phyloP scores from a whole-genome alignment of 2,113 vertebrate species.

The Microcebus tavaratra region DNA sequence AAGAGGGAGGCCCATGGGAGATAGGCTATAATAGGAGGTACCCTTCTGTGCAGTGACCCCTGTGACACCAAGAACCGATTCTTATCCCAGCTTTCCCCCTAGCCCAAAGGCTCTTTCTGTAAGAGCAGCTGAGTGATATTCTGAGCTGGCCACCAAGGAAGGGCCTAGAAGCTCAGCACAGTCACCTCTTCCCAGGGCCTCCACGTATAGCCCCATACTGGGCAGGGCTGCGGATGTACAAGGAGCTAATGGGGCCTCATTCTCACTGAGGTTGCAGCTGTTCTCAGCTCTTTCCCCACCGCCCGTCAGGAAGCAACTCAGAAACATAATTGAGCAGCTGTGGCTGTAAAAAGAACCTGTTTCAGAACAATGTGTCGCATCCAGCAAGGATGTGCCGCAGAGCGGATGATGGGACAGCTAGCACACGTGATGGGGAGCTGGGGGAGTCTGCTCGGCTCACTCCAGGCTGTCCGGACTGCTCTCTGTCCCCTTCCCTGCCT shows the following conservation, averaged over 20 bases:
- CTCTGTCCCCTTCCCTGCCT: background rate
- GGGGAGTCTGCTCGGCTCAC: background rate
- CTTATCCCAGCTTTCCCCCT: background rate
- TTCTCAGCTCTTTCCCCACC: conserved; percentile 53
- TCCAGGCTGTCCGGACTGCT: background rate
- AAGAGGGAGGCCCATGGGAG: background rate
- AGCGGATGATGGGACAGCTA: background rate
- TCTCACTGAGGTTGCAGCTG: conserved; percentile 69
- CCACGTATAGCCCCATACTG: background rate
- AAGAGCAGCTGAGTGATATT: background rate
- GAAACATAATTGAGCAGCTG: conserved; percentile 78
- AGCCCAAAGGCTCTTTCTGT: background rate
- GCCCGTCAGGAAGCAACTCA: conserved; percentile 56
- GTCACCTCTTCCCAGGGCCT: background rate
- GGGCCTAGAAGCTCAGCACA: background rate
- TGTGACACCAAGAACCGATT: background rate
- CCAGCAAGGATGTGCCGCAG: background rate
- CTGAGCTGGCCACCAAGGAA: background rate
- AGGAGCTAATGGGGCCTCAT: background rate
- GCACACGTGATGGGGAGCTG: background rate
- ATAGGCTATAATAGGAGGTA: background rate
- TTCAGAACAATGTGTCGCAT: background rate
- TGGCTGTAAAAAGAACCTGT: conserved; percentile 63
- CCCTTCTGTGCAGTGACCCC: background rate
- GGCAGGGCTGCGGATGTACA: background rate